These are phyloP conservation scores for Nudaria mundana DNA, from an alignment of 2,888 invertebrate species.

Conservation along the genomic window DNA sequence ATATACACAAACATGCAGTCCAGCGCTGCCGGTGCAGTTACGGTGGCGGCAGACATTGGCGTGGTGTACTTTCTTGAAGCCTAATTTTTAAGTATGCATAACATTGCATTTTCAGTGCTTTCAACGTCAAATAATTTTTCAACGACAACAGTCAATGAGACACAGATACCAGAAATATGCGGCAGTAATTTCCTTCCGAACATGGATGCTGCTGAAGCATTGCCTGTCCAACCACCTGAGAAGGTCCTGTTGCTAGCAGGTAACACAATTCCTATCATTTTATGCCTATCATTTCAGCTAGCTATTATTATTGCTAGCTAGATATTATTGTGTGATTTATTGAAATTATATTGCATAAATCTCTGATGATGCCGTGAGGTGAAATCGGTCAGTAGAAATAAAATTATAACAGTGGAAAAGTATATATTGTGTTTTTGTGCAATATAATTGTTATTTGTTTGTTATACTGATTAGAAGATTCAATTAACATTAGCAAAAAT, in stretches of 20 bases:
- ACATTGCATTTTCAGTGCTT: conserved; percentile 49
- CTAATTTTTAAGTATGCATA: neutral
- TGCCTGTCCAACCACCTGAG: conserved; percentile 72
- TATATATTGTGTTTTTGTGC: too few relatives aligned
- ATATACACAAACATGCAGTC: too few relatives aligned
- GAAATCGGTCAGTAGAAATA: too few relatives aligned
- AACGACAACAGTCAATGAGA: conserved; percentile 59
- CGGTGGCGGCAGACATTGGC: neutral
- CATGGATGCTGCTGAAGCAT: conserved; percentile 60
- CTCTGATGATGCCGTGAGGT: too few relatives aligned
- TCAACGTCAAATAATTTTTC: conserved; percentile 69
- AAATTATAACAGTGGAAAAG: too few relatives aligned
- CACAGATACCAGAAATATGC: conserved; percentile 62
- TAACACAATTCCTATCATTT: too few relatives aligned
- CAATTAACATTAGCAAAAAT: too few relatives aligned
- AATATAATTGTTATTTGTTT: too few relatives aligned
- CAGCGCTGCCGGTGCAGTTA: too few relatives aligned
- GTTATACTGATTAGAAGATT: too few relatives aligned
- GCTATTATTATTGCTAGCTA: neutral
- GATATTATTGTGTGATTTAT: too few relatives aligned
- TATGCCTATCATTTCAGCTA: neutral
- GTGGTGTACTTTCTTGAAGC: neutral
- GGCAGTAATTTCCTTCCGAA: conserved; percentile 75
- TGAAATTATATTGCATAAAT: too few relatives aligned
- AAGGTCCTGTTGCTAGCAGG: conserved; percentile 81